A percentile compares a stretch with the other conserved stretches of the same genome.
These are phyloP conservation scores for Miniopterus natalensis DNA, from an alignment of 2,113 vertebrate species.

Conservation along the genomic window DNA sequence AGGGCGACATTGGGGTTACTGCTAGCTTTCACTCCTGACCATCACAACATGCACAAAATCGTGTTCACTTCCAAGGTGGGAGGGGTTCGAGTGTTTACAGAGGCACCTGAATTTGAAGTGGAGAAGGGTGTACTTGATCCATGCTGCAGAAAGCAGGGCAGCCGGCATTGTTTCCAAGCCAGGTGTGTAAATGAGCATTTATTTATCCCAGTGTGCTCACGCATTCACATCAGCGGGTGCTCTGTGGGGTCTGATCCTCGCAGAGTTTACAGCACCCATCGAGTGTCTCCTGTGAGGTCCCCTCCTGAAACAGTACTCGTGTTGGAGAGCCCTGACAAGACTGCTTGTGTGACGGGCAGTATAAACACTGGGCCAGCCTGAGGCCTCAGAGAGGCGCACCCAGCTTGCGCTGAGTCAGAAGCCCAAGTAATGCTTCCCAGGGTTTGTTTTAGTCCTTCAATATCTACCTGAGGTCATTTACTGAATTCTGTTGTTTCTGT, in stretches of 20 bases:
- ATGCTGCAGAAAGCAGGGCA: not conserved
- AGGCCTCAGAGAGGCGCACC: fast-evolving
- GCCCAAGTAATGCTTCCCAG: fast-evolving
- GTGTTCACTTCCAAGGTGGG: not conserved
- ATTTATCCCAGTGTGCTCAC: not conserved
- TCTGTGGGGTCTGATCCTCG: not conserved
- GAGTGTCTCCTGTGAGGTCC: not conserved
- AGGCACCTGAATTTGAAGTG: not conserved
- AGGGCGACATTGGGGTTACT: not conserved
- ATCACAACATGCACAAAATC: not conserved
- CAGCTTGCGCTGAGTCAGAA: not conserved
- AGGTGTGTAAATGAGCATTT: not conserved
- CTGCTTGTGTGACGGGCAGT: not conserved
- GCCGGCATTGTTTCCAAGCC: not conserved
- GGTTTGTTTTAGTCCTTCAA: not conserved
- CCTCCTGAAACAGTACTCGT: not conserved
- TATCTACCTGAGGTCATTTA: not conserved
- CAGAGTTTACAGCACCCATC: not conserved
- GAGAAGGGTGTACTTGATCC: not conserved
- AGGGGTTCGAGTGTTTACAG: not conserved
- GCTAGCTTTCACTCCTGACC: not conserved
- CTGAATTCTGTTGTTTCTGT: not conserved
- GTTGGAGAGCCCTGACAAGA: not conserved
- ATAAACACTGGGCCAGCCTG: not conserved
- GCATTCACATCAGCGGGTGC: not conserved